Conservation (phyloP, 2,113 vertebrate genomes). For the Myrmecobius fasciatus region DNA sequence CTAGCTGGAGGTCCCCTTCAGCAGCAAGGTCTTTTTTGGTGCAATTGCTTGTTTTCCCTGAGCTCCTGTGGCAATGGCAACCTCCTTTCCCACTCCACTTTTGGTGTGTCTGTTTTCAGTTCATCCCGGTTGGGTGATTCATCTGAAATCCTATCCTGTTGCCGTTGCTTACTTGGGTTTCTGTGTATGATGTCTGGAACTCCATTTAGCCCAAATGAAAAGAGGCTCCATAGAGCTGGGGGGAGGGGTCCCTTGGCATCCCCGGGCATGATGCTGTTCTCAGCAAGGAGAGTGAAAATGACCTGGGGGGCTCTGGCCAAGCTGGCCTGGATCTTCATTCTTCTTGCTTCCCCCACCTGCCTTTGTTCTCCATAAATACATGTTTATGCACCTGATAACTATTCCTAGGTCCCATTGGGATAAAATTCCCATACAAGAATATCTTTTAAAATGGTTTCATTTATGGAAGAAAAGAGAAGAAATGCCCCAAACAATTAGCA, state of each 20-base stretch:
- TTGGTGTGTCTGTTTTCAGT: background rate
- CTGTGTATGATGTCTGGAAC: background rate
- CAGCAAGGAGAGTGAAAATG: background rate
- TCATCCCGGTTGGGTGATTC: background rate
- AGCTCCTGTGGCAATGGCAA: background rate
- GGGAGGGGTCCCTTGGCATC: background rate
- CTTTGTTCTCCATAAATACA: background rate
- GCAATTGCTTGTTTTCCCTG: background rate
- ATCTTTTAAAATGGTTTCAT: background rate
- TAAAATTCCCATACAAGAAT: background rate
- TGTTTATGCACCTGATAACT: background rate
- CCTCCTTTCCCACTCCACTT: background rate
- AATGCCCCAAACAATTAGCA: background rate
- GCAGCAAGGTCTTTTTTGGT: background rate
- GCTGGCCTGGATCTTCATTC: background rate
- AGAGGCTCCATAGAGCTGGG: background rate
- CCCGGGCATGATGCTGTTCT: background rate
- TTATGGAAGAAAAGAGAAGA: background rate
- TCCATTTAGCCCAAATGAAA: background rate
- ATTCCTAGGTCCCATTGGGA: background rate
- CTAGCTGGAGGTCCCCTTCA: background rate
- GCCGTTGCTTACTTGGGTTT: background rate
- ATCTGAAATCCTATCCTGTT: background rate
- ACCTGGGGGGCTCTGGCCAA: background rate
- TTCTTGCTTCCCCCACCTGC: background rate